phyloP scores from a whole-genome alignment of 2,797 vertebrate species.

The Alauda arvensis region DNA sequence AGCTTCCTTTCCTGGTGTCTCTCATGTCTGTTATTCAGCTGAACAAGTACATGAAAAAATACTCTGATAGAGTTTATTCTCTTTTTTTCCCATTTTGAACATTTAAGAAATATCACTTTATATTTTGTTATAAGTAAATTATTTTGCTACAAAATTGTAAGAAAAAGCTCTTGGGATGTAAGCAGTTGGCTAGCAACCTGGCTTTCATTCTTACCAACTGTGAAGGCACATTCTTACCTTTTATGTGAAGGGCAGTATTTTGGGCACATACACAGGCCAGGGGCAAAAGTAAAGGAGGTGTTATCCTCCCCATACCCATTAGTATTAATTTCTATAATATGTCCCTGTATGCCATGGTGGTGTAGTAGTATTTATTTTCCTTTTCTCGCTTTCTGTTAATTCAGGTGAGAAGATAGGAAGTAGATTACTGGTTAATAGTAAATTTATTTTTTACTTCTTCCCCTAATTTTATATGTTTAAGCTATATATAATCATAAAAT shows the following conservation, averaged over 20 bases:
- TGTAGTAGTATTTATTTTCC: neutral
- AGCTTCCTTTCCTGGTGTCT: constrained; percentile 34
- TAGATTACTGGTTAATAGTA: neutral
- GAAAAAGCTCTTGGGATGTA: neutral
- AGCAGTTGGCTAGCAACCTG: neutral
- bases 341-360: neutral
- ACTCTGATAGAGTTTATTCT: neutral
- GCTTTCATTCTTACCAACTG: neutral
- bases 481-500: neutral
- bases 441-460: neutral
- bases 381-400: neutral
- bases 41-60: neutral
- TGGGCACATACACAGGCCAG: neutral
- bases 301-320: neutral
- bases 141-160: neutral
- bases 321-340: neutral
- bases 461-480: neutral
- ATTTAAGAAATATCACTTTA: neutral
- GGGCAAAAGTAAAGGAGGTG: neutral
- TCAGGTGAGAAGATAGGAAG: neutral
- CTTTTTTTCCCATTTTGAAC: neutral
- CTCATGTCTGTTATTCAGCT: neutral
- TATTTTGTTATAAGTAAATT: neutral
- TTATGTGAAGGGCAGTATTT: neutral
- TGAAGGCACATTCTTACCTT: too few relatives aligned